Conservation (phyloP, 2,888 invertebrate genomes). For the Erpobdella octoculata region DNA sequence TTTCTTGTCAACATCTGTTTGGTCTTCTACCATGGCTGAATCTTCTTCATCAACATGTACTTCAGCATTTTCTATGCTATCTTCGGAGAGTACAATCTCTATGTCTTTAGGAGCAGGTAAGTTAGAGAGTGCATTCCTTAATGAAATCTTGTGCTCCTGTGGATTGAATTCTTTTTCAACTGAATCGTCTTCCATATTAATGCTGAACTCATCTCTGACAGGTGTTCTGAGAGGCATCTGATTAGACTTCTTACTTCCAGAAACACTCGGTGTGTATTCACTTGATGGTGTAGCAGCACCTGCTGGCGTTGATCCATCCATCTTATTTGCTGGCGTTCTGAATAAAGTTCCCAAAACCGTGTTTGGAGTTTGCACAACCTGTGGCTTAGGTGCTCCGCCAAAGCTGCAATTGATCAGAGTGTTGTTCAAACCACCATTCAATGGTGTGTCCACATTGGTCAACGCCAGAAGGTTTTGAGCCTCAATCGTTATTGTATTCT, state of each 20-base stretch:
- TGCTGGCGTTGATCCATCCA: slow-evolving; percentile 14
- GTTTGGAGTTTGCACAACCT: slow-evolving; percentile 51
- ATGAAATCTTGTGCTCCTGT: slow-evolving; percentile 28
- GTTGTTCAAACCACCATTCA: slow-evolving; percentile 90
- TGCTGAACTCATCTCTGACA: slow-evolving; percentile 83
- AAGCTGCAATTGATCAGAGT: slow-evolving; percentile 84
- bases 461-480: slow-evolving; percentile 97
- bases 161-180: slow-evolving; percentile 34
- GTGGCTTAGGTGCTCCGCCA: slow-evolving; percentile 69
- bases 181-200: slow-evolving; percentile 71
- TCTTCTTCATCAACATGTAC: slow-evolving; percentile 51
- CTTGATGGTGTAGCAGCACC: slow-evolving; percentile 31
- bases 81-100: slow-evolving; percentile 90
- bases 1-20: slow-evolving; percentile 64
- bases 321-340: slow-evolving; percentile 43
- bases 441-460: slow-evolving; percentile 90
- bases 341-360: slow-evolving; percentile 50
- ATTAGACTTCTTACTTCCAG: slow-evolving; percentile 22
- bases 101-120: slow-evolving; percentile 89
- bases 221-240: slow-evolving; percentile 61
- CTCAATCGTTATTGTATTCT: slow-evolving; percentile 69
- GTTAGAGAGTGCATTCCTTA: slow-evolving; percentile 66
- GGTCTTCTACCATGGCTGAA: slow-evolving; percentile 59
- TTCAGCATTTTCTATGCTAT: slow-evolving; percentile 52
- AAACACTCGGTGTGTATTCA: slow-evolving; percentile 42